Percentiles rank a stretch among this genome's conserved stretches.
Conservation (phyloP, 2,113 vertebrate genomes). For the Origma solitaria region DNA sequence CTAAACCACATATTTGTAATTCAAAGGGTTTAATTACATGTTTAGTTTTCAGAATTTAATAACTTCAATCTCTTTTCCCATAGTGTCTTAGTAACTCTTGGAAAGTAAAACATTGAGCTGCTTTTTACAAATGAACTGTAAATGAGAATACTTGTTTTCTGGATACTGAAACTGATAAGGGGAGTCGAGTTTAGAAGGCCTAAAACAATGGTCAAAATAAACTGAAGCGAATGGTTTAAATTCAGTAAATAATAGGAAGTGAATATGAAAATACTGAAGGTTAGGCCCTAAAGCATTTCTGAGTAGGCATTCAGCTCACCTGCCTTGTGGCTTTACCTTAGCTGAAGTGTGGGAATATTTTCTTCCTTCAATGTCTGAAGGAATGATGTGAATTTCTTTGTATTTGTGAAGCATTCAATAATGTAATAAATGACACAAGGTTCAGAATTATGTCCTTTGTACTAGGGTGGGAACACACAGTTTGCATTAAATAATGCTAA, state of each 20-base stretch:
- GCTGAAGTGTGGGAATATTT: background rate
- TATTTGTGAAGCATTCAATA: rapidly evolving
- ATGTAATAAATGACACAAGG: background rate
- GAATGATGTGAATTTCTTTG: background rate
- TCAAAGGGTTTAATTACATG: background rate
- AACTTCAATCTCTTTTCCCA: background rate
- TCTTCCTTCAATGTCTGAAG: background rate
- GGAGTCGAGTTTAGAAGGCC: background rate
- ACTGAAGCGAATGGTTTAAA: background rate
- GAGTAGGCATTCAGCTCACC: background rate
- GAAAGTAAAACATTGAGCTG: background rate
- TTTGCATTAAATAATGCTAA: background rate
- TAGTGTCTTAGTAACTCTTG: background rate
- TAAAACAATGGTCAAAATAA: background rate
- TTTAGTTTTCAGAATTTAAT: background rate
- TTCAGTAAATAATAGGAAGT: background rate
- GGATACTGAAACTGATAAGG: background rate
- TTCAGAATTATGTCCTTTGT: background rate
- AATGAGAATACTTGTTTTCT: background rate
- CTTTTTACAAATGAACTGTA: background rate
- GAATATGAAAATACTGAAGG: background rate
- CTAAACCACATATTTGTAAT: background rate
- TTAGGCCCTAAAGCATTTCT: background rate
- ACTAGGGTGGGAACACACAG: background rate
- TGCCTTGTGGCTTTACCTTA: background rate